phyloP scores from a whole-genome alignment of 2,113 vertebrate genomes.

The Oostethus manadensis region DNA sequence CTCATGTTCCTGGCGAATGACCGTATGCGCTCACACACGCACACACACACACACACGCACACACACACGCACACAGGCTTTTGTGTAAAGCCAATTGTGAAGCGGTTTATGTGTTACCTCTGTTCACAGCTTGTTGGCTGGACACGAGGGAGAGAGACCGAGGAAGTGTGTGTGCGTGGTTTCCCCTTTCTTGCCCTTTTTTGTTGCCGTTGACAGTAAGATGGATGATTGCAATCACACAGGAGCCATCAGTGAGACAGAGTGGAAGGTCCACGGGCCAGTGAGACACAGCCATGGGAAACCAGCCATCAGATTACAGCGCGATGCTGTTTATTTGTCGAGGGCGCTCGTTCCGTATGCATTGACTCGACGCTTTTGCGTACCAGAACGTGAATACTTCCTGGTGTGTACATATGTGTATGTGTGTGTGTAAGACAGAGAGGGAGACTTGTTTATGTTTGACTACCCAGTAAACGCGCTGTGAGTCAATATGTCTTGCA shows the following conservation, averaged over 20 bases:
- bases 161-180: constrained; percentile 57
- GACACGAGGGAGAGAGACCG: constrained; percentile 59
- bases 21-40: constrained; percentile 32
- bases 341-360: constrained; percentile 59
- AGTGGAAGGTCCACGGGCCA: constrained; percentile 67
- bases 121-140: constrained; percentile 62
- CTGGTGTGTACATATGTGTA: neutral
- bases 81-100: constrained; percentile 6
- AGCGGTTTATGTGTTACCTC: constrained; percentile 40
- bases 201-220: constrained; percentile 70
- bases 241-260: constrained; percentile 72
- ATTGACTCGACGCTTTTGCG: constrained; percentile 39
- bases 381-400: constrained; percentile 43
- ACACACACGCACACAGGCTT: neutral
- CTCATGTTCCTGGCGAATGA: constrained; percentile 49
- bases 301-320: constrained; percentile 73
- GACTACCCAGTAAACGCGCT: constrained; percentile 30
- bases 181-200: constrained; percentile 58
- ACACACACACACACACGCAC: constrained; percentile 13
- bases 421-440: constrained; percentile 33
- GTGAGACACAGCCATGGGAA: constrained; percentile 70
- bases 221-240: constrained; percentile 78
- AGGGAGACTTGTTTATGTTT: constrained; percentile 29
- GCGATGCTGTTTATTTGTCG: constrained; percentile 60
- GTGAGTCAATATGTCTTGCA: constrained; percentile 54